Evolutionary conservation across 2,113 vertebrate genomes (phyloP), one percentile per base, ranked within the genome.

Genomic region (Chunga burmeisteri): DNA sequence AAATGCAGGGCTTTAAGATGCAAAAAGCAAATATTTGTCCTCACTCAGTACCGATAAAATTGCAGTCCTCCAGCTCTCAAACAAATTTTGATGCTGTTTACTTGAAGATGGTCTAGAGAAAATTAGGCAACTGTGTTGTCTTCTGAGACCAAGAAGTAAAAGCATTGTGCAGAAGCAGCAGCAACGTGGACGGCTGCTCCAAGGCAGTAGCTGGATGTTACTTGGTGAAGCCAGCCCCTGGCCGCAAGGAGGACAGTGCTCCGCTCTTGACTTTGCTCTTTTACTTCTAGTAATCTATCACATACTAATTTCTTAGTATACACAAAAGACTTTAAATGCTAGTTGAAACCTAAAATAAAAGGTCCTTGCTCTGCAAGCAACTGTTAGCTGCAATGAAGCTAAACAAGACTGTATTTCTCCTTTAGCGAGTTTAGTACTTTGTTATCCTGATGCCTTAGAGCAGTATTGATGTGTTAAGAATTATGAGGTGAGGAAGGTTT

Each of bases 141-240:
- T 84, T 90, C 56, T 68, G 36, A 44, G 36, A 44, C 18, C n/a
- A 62, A 40, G 50, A 72, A 53, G 13, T 80, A 21, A 79, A 79
- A 47, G 53, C 21, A 6, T 17, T 49, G 42, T 42, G 53, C 38
- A 53, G 75, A 56, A 71, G 67, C 61, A 55, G 66, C 32, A 82
- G 49, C 38, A 67, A 11, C 12, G 3, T 10, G 22, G 9, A 5
- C 0, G 4, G 36, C 46, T 79, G 10, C 38, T 53, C 30, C 0
- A 0, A 30, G 47, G 61, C 29, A 12, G 50, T 25, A 75, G 56
- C 17, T 89, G 52, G 7, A 8, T 53, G 38, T 59, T 67, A 13
- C 4, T 38, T 1, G 0, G 5, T 68, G 79, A 65, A 70, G 30
- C 15, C 61, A 46, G 34, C 2, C 19, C 13, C 50, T 71, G 70